Evolutionary conservation across 2,797 vertebrate genomes (phyloP), one percentile per base, ranked within the genome.

Genomic region (Clarias pachynema): DNA sequence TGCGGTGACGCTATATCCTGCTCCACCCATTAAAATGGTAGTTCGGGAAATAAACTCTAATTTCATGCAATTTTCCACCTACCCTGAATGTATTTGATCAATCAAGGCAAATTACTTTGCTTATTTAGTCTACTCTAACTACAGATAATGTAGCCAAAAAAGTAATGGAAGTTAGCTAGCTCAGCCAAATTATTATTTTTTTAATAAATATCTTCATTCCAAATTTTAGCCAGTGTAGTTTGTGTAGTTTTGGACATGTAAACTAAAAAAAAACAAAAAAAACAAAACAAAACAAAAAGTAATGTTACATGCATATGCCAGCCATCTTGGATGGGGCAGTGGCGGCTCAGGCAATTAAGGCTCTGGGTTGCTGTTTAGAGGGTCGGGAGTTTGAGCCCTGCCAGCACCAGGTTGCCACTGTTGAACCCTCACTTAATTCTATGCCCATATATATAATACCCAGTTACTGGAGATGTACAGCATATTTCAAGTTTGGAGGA

Each of bases 51-150:
- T 49, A 40, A 22, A 72, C 40, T 44, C 37, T 15, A 74, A 29
- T 74, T 74, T 20, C 6, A 29, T 74, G n/a, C 72, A 29, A 53
- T 74, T 74, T 74, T 53, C 15, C 53, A 73, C 40, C n/a, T 73
- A 49, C 72, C 44, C 3, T 18, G 53, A 74, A 53, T 5, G 15
- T 20, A 53, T 60, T 60, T 60, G 22, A 60, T 60, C 59, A 60
- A 24, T 60, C 59, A 60, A 24, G 44, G 44, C 44, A 49, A 49
- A 49, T 49, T 53, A 49, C 3, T 53, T 74, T 18, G 44, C 44
- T 74, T 26, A n/a, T 53, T 74, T 74, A 26, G 40, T 26, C 70
- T 15, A 49, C 12, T 40, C 34, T 72, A 72, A 72, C 20, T 44
- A 44, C 10, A 15, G 37, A n/a, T n/a, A 49, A 49, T n/a, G 12